These are phyloP conservation scores for Gallinago stenura DNA, from an alignment of 2,797 vertebrate genomes.

Conservation along the genomic window DNA sequence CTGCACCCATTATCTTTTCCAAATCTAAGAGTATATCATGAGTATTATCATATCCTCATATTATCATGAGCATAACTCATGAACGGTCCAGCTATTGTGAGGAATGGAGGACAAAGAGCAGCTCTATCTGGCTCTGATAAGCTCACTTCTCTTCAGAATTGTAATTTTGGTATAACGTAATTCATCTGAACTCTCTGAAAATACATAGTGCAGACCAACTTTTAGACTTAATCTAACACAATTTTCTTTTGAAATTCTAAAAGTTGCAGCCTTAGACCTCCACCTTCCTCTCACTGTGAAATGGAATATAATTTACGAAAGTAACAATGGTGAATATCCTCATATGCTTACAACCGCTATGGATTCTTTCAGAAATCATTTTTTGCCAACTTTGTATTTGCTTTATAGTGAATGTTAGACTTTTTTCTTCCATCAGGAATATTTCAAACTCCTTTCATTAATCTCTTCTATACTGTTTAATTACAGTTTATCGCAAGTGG, in stretches of 20 bases:
- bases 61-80: background rate
- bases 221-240: background rate
- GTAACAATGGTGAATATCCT: background rate
- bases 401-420: background rate
- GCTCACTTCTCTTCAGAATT: background rate
- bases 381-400: background rate
- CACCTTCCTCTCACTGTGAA: background rate
- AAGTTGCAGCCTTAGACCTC: background rate
- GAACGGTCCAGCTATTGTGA: background rate
- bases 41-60: too few relatives aligned
- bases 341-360: background rate
- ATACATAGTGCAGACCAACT: background rate
- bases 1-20: background rate
- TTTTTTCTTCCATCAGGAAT: background rate
- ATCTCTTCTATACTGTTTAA: background rate
- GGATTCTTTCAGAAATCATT: background rate
- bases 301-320: background rate
- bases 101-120: background rate
- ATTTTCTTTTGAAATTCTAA: background rate
- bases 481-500: background rate
- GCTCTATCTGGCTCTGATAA: background rate
- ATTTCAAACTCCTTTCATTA: background rate
- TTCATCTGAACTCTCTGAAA: background rate
- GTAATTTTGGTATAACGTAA: background rate
- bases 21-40: background rate